Percentiles rank a stretch among this genome's conserved stretches.
Evolutionary conservation across 2,888 invertebrate genomes (phyloP).

Genomic region (Chymomyza amoena): DNA sequence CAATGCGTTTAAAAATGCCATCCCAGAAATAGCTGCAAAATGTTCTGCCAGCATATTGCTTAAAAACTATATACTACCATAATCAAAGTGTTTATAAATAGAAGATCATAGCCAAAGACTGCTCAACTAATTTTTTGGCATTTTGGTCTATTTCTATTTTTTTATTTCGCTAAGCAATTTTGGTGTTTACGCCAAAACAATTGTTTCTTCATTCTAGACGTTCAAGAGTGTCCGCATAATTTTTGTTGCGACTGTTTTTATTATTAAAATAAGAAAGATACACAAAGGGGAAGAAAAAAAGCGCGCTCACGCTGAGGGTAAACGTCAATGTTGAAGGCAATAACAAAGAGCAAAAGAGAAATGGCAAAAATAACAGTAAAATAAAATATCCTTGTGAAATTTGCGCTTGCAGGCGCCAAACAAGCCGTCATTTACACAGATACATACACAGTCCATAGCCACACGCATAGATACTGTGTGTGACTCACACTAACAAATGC

Average conservation of each 20-base stretch:
- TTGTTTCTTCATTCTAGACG: too few species aligned
- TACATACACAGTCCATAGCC: background rate
- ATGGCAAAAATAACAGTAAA: constrained; percentile 59
- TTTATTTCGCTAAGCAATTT: too few species aligned
- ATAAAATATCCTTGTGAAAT: constrained; percentile 64
- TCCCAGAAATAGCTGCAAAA: too few species aligned
- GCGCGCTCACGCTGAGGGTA: constrained; percentile 12
- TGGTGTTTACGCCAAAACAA: too few species aligned
- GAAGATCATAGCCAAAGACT: too few species aligned
- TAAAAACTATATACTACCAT: too few species aligned
- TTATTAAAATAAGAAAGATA: constrained; percentile 28
- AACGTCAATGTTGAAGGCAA: constrained; percentile 26
- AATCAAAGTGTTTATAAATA: too few species aligned
- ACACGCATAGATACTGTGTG: too few species aligned
- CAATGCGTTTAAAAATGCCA: too few species aligned
- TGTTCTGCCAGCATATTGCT: too few species aligned
- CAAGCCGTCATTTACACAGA: constrained; percentile 9
- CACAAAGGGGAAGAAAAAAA: constrained; percentile 29
- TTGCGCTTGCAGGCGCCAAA: constrained; percentile 54
- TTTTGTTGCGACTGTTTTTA: background rate
- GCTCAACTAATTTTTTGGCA: too few species aligned
- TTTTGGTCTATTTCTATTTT: too few species aligned
- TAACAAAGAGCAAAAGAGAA: constrained; percentile 43
- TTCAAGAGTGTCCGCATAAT: constrained; percentile 4
- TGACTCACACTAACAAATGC: constrained; percentile 5